Conservation (phyloP, 2,797 vertebrate species). For the Synaphobranchus kaupii region DNA sequence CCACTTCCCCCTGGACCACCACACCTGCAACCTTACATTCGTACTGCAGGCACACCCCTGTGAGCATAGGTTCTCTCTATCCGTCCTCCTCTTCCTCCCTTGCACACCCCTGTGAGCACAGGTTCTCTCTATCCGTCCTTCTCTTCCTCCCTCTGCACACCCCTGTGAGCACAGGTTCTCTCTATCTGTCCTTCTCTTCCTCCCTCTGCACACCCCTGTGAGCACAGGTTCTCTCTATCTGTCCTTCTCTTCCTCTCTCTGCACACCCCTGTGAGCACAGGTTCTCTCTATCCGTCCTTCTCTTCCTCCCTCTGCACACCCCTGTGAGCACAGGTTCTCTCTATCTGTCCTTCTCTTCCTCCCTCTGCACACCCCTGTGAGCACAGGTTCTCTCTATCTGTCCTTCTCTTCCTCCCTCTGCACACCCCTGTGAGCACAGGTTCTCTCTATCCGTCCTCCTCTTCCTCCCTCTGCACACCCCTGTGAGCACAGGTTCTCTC, state of each 20-base stretch:
- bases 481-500: background rate
- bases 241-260: no score
- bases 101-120: conserved; percentile 31
- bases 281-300: no score
- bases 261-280: conserved; percentile 31
- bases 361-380: conserved; percentile 40
- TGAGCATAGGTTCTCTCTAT: background rate
- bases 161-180: conserved; percentile 8
- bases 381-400: no score
- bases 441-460: no score
- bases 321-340: background rate
- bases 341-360: no score
- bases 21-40: conserved; percentile 41
- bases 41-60: conserved; percentile 35
- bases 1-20: conserved; percentile 42
- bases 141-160: no score
- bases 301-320: no score
- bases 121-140: no score
- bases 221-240: background rate
- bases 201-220: conserved; percentile 32
- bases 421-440: conserved; percentile 31
- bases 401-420: no score
- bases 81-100: background rate
- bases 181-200: background rate
- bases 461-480: no score